These are phyloP conservation scores for Myrmophylax atrothorax DNA, from an alignment of 2,113 vertebrate genomes.

Conservation along the genomic window DNA sequence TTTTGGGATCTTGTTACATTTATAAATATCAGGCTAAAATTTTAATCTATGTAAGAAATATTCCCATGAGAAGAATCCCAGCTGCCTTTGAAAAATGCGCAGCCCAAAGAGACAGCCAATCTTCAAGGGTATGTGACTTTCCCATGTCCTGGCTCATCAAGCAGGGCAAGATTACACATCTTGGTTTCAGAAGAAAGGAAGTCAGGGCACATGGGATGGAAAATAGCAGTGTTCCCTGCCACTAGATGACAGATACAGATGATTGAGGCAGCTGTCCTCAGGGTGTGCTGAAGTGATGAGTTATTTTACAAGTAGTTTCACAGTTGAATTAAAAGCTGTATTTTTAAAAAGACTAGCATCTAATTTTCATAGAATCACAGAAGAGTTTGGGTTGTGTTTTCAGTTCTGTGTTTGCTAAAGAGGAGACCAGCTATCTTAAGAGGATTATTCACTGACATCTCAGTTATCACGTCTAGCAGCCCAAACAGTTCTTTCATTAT, in stretches of 20 bases:
- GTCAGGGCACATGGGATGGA: fast-evolving
- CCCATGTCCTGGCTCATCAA: neutral
- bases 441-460: neutral
- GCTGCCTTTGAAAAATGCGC: neutral
- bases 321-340: neutral
- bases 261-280: neutral
- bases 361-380: neutral
- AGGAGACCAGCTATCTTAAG: neutral
- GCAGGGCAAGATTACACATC: neutral
- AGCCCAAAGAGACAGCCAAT: neutral
- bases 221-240: neutral
- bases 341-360: neutral
- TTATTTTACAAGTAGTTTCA: neutral
- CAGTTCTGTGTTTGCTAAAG: neutral
- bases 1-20: neutral
- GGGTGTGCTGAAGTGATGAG: neutral
- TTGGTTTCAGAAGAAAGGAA: neutral
- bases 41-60: neutral
- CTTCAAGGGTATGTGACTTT: neutral
- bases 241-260: neutral
- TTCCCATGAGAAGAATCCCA: neutral
- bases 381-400: neutral
- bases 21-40: neutral
- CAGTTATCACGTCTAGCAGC: neutral
- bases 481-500: neutral